Evolutionary conservation across 2,797 vertebrate genomes (phyloP), one percentile per base, ranked within the genome.

Genomic region (Presbytis comata): DNA sequence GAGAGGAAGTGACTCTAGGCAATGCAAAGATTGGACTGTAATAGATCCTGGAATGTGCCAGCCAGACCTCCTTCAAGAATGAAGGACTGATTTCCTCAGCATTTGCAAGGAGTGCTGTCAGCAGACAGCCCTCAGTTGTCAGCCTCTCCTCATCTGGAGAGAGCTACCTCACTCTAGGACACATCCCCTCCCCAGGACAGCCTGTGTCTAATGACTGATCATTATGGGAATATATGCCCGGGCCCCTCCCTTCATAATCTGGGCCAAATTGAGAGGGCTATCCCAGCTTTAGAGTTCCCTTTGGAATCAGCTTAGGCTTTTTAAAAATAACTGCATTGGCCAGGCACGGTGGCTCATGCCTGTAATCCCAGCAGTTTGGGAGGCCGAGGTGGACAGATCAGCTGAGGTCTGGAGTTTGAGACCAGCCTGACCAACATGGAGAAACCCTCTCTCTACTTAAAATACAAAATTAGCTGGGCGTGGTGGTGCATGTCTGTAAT

Each of bases 341-440:
- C 53, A 55, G 53, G 8, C 3, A 22, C 53, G 0, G 53, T 55
- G 53, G 53, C 53, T 55, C 53, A 55, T 0, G 21, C 53, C 53
- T 55, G 21, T 55, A 55, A 55, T 55, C 53, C 53, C 53, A 55
- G 53, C 21, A 55, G 22, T 55, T 55, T 22, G 21, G 53, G 53
- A 55, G 53, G 53, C 53, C 2, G 21, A 55, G 53, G 53, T 21
- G 0, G 53, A 22, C 53, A 8, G 8, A 1, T 55, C 53, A 55
- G 21, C 53, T 55, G 21, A 55, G 53, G 53, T 55, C 53, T 8
- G 21, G 53, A 55, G 53, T 22, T 55, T 22, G 8, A 55, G 53
- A 55, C 53, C 8, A 55, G 53, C 53, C 53, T 22, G 53, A 55
- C 53, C 53, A 55, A 55, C 8, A 55, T 8, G 53, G 53, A 55